phyloP scores from a whole-genome alignment of 1,140 invertebrate species.

The Eurytemora carolleeae region DNA sequence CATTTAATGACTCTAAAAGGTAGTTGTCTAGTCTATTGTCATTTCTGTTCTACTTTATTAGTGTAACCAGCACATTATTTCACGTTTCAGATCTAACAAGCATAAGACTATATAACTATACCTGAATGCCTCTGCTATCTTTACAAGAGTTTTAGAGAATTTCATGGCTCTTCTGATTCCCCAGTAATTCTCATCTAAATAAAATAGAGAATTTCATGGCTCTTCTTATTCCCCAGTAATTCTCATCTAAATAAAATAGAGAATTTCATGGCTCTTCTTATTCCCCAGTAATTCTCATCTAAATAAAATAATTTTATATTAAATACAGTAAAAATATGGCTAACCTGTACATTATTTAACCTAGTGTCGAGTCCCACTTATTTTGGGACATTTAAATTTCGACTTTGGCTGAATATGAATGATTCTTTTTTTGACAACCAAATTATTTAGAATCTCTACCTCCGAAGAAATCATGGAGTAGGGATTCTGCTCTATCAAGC shows the following conservation, averaged over 20 bases:
- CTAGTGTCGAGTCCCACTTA: too few species aligned
- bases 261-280: constrained; percentile 76
- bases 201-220: constrained; percentile 80
- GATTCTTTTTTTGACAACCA: too few species aligned
- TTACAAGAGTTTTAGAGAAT: constrained; percentile 46
- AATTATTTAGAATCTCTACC: constrained; percentile 30
- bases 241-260: constrained; percentile 29
- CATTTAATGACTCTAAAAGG: too few species aligned
- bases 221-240: constrained; percentile 65
- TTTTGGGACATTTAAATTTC: too few species aligned
- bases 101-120: constrained; percentile 40
- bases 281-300: constrained; percentile 49
- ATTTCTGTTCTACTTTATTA: too few species aligned
- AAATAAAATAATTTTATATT: too few species aligned
- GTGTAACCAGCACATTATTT: too few species aligned
- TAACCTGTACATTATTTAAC: too few species aligned
- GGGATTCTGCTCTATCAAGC: constrained; percentile 66
- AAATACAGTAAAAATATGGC: too few species aligned
- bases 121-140: constrained; percentile 50
- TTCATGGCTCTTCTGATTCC: constrained; percentile 67
- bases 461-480: constrained; percentile 69
- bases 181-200: constrained; percentile 49
- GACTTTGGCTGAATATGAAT: too few species aligned
- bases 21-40: too few species aligned
- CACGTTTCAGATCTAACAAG: too few species aligned